A percentile compares a stretch with the other conserved stretches of the same genome.
Evolutionary conservation across 1,140 invertebrate genomes (phyloP).

Genomic region (Hydropsyche tenuis): DNA sequence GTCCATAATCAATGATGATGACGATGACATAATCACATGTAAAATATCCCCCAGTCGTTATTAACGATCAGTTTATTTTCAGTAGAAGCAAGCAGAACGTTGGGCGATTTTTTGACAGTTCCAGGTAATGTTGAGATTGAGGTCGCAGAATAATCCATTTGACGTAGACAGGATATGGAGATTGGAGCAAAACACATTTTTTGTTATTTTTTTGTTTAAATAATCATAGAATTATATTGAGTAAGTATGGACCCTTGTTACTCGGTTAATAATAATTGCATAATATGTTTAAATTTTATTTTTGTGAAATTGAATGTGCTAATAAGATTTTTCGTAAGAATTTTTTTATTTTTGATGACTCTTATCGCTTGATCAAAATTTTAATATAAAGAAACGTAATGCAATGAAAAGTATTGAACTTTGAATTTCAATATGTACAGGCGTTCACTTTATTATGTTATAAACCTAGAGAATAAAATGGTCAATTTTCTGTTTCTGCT

Average conservation of each 20-base stretch:
- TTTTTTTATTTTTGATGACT: too few species aligned
- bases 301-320: too few species aligned
- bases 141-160: constrained; percentile 25
- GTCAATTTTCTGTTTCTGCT: too few species aligned
- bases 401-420: too few species aligned
- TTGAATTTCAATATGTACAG: too few species aligned
- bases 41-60: constrained; percentile 23
- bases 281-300: too few species aligned
- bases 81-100: constrained; percentile 3
- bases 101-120: constrained; percentile 7
- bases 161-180: constrained; percentile 36
- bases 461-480: too few species aligned
- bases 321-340: too few species aligned
- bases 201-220: constrained; percentile 23
- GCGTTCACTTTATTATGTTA: too few species aligned
- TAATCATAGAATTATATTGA: constrained; percentile 12
- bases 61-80: neutral
- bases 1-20: neutral
- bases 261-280: too few species aligned
- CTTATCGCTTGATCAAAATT: too few species aligned
- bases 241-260: constrained; percentile 7
- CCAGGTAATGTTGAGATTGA: constrained; percentile 12
- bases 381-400: too few species aligned
- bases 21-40: neutral
- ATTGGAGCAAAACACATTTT: constrained; percentile 37